Conservation (phyloP, 1,140 invertebrate genomes). For the Augochlora pura region DNA sequence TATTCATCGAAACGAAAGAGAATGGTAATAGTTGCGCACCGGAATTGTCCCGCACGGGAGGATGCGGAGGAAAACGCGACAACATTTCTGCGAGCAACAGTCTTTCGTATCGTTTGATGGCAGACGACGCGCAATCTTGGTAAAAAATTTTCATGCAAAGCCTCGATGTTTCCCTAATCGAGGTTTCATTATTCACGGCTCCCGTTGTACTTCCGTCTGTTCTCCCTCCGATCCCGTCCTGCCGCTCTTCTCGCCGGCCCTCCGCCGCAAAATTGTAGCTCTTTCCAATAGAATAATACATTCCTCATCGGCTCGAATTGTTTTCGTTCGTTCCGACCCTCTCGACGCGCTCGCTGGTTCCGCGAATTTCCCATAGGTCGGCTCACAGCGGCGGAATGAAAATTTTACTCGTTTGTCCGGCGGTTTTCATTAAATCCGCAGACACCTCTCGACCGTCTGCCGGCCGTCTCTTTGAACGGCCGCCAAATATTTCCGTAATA, state of each 20-base stretch:
- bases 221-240: background rate
- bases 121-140: background rate
- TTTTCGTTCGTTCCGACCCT: slow-evolving; percentile 50
- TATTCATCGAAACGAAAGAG: no score
- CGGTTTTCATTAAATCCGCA: slow-evolving; percentile 62
- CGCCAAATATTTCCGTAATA: slow-evolving; percentile 59
- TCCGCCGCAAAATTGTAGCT: slow-evolving; percentile 23
- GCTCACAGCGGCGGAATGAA: slow-evolving; percentile 45
- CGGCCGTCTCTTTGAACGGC: slow-evolving; percentile 41
- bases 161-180: slow-evolving; percentile 38
- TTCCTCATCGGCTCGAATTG: slow-evolving; percentile 45
- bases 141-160: slow-evolving; percentile 24
- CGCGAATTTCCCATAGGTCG: slow-evolving; percentile 50
- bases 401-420: slow-evolving; percentile 60
- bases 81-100: background rate
- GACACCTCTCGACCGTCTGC: slow-evolving; percentile 56
- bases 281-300: slow-evolving; percentile 47
- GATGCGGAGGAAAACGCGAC: slow-evolving; percentile 3
- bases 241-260: background rate
- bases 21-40: no score
- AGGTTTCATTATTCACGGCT: slow-evolving; percentile 30
- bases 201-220: slow-evolving; percentile 10
- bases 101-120: background rate
- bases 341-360: slow-evolving; percentile 13
- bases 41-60: no score